These are phyloP conservation scores for Clarias gariepinus DNA, from an alignment of 2,113 vertebrate genomes.

Conservation along the genomic window DNA sequence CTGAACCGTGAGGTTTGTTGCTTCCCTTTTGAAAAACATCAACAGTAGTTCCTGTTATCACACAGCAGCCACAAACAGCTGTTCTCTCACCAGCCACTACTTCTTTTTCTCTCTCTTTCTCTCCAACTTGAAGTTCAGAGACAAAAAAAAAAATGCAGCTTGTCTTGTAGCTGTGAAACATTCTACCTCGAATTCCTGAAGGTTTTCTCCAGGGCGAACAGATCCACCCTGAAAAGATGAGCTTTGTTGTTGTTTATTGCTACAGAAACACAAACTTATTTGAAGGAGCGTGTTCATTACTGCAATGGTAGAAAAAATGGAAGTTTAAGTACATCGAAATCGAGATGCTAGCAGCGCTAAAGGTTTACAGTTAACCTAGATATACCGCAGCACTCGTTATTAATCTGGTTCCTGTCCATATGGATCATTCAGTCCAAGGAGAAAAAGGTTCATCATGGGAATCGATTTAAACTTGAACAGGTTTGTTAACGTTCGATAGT, in stretches of 20 bases:
- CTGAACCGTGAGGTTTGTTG: too few relatives aligned
- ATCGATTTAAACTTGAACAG: background rate
- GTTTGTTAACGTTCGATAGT: background rate
- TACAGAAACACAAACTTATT: background rate
- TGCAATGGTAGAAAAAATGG: background rate
- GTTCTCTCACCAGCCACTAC: background rate
- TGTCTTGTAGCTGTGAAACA: background rate
- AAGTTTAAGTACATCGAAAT: too few relatives aligned
- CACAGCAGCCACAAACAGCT: background rate
- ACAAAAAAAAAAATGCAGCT: background rate
- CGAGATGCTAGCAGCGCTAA: too few relatives aligned
- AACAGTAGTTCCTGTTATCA: background rate
- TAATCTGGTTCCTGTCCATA: background rate
- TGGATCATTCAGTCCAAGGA: background rate
- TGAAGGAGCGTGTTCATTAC: background rate
- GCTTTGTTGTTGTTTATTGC: too few relatives aligned
- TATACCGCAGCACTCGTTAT: background rate
- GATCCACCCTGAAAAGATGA: background rate
- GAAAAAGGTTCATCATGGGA: background rate
- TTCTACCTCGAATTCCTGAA: background rate
- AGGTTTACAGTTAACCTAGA: too few relatives aligned
- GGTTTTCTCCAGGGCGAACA: background rate
- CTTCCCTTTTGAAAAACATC: background rate
- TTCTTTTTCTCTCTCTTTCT: background rate
- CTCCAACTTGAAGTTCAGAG: background rate